Evolutionary conservation across 2,113 vertebrate species (phyloP).

Genomic region (Aegypius monachus): DNA sequence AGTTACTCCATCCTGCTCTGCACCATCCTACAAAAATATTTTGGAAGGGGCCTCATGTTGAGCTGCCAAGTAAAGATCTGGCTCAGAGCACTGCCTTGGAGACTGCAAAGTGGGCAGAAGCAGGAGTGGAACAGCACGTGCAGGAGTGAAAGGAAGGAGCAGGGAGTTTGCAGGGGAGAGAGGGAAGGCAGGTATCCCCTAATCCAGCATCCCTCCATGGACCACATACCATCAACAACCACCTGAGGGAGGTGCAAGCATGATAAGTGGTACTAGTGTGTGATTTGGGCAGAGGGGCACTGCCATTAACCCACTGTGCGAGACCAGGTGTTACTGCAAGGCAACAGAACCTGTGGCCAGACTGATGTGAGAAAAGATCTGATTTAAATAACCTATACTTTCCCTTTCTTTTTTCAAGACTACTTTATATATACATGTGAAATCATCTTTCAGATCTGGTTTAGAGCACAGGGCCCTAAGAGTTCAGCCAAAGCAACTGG

Average conservation of each 20-base stretch:
- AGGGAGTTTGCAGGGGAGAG: background rate
- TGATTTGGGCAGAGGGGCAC: background rate
- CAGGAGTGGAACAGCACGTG: background rate
- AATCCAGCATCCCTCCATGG: background rate
- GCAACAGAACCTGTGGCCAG: background rate
- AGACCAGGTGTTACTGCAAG: background rate
- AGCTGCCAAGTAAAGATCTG: background rate
- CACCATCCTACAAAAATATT: background rate
- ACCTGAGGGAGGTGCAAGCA: no score
- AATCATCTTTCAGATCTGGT: fast-evolving
- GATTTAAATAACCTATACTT: fast-evolving
- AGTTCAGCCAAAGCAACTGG: fast-evolving
- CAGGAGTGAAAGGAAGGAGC: background rate
- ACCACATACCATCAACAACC: background rate
- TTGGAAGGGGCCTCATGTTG: background rate
- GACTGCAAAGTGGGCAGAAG: background rate
- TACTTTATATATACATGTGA: no score
- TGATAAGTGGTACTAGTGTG: fast-evolving
- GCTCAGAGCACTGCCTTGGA: background rate
- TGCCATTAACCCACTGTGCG: background rate
- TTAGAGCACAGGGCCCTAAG: background rate
- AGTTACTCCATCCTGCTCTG: background rate
- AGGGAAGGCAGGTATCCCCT: background rate
- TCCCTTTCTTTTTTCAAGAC: background rate
- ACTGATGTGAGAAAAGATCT: background rate